phyloP scores from a whole-genome alignment of 2,113 vertebrate genomes.

The Hemicordylus capensis region DNA sequence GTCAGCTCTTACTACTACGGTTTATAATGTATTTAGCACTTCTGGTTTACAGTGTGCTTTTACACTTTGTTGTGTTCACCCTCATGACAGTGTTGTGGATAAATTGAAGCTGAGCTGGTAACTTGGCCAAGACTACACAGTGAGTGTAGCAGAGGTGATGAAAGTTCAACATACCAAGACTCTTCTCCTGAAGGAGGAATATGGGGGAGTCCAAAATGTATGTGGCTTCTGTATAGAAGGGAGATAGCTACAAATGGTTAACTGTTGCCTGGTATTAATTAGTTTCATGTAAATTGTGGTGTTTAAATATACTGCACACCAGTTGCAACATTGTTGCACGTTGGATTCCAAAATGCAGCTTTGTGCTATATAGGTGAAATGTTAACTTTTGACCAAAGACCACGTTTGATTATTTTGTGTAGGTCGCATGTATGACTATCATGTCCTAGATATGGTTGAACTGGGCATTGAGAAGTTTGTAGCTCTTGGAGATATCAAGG shows the following conservation, averaged over 20 bases:
- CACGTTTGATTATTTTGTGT: constrained; percentile 42
- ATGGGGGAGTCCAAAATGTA: background rate
- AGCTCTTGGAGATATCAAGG: constrained; percentile 90
- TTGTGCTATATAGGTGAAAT: background rate
- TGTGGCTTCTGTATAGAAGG: background rate
- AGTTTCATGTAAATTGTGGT: background rate
- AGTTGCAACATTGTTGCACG: background rate
- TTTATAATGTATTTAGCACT: background rate
- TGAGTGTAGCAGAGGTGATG: background rate
- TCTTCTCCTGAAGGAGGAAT: no score
- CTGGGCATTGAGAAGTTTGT: constrained; percentile 91
- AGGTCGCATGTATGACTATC: constrained; percentile 97
- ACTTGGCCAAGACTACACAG: background rate
- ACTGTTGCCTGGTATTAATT: background rate
- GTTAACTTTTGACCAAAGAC: constrained; percentile 68
- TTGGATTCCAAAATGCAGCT: background rate
- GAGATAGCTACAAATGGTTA: background rate
- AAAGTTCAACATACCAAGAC: background rate
- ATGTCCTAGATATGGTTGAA: constrained; percentile 96
- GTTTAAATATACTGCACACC: background rate
- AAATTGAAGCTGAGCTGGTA: background rate
- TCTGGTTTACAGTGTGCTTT: background rate
- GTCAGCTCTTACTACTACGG: background rate
- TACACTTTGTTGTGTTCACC: background rate
- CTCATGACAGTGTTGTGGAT: background rate